These are phyloP conservation scores for Bothrops jararaca DNA, from an alignment of 2,113 vertebrate genomes.

Conservation along the genomic window DNA sequence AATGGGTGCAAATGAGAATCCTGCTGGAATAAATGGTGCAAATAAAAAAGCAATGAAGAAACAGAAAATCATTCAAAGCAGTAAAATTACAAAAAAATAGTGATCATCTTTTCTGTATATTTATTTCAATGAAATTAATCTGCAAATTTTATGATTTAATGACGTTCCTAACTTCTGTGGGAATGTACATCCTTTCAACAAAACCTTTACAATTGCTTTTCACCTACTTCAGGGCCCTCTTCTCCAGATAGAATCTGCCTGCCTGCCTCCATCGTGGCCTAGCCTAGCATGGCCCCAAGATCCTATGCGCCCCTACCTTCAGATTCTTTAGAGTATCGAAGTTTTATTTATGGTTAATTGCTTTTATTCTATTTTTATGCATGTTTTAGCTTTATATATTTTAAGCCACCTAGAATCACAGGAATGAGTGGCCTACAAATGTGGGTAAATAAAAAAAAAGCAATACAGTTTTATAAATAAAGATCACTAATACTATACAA, in stretches of 20 bases:
- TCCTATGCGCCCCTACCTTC: background rate
- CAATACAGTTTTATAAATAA: conserved; percentile 21
- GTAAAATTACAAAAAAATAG: conserved; percentile 72
- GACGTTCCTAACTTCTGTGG: conserved; percentile 35
- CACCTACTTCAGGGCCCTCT: background rate
- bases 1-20: conserved; percentile 99
- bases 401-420: background rate
- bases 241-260: background rate
- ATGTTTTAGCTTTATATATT: background rate
- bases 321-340: background rate
- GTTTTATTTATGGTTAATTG: background rate
- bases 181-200: conserved; percentile 43
- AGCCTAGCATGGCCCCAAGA: background rate
- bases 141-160: conserved; percentile 18
- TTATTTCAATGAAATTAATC: conserved; percentile 46
- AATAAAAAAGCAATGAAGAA: conserved; percentile 80
- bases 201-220: conserved; percentile 35
- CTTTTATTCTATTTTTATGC: background rate
- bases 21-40: conserved; percentile 84
- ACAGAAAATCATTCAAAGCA: conserved; percentile 78
- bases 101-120: conserved; percentile 63
- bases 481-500: conserved; percentile 26
- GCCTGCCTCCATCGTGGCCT: background rate
- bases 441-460: background rate
- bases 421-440: background rate